Evolutionary conservation across 2,888 invertebrate genomes (phyloP).

Genomic region (Rhabditophanes sp.): DNA sequence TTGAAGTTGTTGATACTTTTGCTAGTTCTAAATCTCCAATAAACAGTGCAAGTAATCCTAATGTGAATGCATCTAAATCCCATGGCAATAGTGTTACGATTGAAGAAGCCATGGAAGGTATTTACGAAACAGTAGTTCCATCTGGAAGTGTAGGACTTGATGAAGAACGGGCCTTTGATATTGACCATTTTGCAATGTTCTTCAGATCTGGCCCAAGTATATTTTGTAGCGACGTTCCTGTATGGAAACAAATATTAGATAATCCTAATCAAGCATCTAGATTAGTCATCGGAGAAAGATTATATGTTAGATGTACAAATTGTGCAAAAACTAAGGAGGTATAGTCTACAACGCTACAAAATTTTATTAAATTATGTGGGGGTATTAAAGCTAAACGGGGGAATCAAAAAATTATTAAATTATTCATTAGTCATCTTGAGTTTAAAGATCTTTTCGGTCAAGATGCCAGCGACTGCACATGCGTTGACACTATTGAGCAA

Average conservation of each 20-base stretch:
- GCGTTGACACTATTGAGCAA: too few species aligned
- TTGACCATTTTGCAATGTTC: background rate
- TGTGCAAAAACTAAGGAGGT: constrained; percentile 43
- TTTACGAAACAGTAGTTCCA: constrained; percentile 54
- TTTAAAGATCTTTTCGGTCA: too few species aligned
- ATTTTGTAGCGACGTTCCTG: constrained; percentile 5
- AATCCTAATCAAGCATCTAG: too few species aligned
- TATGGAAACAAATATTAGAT: too few species aligned
- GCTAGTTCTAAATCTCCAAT: too few species aligned
- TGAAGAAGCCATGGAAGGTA: constrained; percentile 79
- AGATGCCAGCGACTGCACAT: too few species aligned
- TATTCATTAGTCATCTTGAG: too few species aligned
- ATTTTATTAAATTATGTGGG: too few species aligned
- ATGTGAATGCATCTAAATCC: constrained; percentile 9
- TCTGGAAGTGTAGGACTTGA: background rate
- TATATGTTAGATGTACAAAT: constrained; percentile 39
- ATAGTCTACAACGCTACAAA: too few species aligned
- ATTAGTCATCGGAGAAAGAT: constrained; percentile 18
- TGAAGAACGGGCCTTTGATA: background rate
- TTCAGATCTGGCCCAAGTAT: background rate
- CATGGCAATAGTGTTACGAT: constrained; percentile 52
- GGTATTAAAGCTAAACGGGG: too few species aligned
- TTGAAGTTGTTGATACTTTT: constrained; percentile 44
- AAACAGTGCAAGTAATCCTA: constrained; percentile 12
- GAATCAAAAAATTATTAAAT: too few species aligned